Evolutionary conservation across 30 jellyfish, hydroid and myxozoan species (phyloP), one percentile per base, ranked within the genome.

Genomic region (Phacellophora camtschatica): DNA sequence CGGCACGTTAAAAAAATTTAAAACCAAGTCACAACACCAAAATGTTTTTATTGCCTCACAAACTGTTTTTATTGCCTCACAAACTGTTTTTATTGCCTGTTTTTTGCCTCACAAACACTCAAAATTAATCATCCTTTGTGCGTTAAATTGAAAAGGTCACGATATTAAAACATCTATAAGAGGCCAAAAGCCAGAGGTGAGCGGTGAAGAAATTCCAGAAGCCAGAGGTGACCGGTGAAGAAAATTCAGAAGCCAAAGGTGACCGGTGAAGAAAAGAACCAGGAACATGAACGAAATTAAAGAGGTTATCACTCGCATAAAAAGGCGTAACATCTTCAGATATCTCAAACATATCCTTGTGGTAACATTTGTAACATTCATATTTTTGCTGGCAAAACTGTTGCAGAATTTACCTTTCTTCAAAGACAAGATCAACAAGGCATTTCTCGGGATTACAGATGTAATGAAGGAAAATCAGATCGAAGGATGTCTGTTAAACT

Each of bases 121-220:
- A n/a, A n/a, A n/a, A n/a, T n/a, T n/a, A n/a, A n/a, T n/a, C n/a
- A n/a, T n/a, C n/a, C n/a, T n/a, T n/a, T n/a, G n/a, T n/a, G n/a
- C n/a, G n/a, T n/a, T n/a, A n/a, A n/a, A n/a, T n/a, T n/a, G n/a
- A n/a, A n/a, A n/a, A n/a, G n/a, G n/a, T n/a, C n/a, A n/a, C n/a
- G n/a, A n/a, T n/a, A n/a, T n/a, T n/a, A n/a, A n/a, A n/a, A n/a
- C n/a, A n/a, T n/a, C 61, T 73, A 73, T 51, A 51, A 49, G 24
- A 73, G 86, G 86, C 65, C 86, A 73, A 0, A 67, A 65, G 86
- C 56, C 62, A 73, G 35, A 73, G 53, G 86, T 73, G 76, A 36
- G 20, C 13, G 36, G 54, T 32, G 37, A 35, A 55, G 37, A 10
- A 2, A 12, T 10, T 5, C 24, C 86, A 73, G 0, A 67, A 65